Conservation (phyloP, 2,888 invertebrate species). For the Icerya purchasi region DNA sequence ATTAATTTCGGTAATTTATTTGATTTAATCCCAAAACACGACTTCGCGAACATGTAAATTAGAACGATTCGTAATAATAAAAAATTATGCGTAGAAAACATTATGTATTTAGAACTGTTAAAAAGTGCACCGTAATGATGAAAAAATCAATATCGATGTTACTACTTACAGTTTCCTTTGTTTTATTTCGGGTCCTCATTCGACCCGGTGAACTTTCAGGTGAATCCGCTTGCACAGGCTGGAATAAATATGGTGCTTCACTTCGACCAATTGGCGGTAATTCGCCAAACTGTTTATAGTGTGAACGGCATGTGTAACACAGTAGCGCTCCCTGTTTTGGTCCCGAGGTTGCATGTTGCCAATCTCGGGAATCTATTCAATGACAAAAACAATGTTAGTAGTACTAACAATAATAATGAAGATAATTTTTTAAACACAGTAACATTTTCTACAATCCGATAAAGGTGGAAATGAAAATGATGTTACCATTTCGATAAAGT, state of each 20-base stretch:
- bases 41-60: not conserved
- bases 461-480: too few relatives aligned
- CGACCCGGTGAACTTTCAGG: conserved; percentile 66
- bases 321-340: conserved; percentile 41
- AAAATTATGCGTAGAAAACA: not conserved
- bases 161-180: conserved; percentile 42
- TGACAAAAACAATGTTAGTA: too few relatives aligned
- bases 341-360: conserved; percentile 40
- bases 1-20: too few relatives aligned
- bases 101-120: not conserved
- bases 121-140: not conserved
- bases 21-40: too few relatives aligned
- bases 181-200: conserved; percentile 70
- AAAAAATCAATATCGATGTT: not conserved
- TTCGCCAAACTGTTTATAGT: conserved; percentile 57
- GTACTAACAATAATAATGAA: too few relatives aligned
- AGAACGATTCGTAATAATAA: not conserved
- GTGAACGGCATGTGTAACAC: conserved; percentile 52
- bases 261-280: conserved; percentile 33
- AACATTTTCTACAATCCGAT: too few relatives aligned
- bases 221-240: conserved; percentile 35
- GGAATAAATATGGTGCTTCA: conserved; percentile 27
- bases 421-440: too few relatives aligned
- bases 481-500: too few relatives aligned
- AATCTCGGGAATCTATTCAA: conserved; percentile 44